These are phyloP conservation scores for Nymphalis urticae DNA, from an alignment of 2,888 invertebrate species.

Conservation along the genomic window DNA sequence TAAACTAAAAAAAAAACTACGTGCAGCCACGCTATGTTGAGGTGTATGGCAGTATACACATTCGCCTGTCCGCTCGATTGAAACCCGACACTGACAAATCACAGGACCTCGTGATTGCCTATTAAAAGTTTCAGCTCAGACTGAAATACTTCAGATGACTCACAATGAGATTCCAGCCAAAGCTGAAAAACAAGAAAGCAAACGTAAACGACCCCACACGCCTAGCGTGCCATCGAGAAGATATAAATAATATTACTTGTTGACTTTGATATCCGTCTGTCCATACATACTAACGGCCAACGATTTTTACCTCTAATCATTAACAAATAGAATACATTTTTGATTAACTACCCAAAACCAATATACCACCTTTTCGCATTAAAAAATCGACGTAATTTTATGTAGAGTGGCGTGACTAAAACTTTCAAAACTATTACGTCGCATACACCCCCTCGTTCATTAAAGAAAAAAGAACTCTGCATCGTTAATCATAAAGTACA, in stretches of 20 bases:
- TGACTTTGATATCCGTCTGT: constrained; percentile 54
- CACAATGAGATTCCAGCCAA: constrained; percentile 47
- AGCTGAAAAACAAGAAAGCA: constrained; percentile 56
- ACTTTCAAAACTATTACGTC: constrained; percentile 58
- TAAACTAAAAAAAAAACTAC: not conserved
- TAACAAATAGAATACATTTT: constrained; percentile 25
- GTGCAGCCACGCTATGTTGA: not conserved
- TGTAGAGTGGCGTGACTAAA: constrained; percentile 72
- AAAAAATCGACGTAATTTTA: constrained; percentile 53
- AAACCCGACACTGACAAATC: constrained; percentile 18
- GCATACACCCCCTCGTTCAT: constrained; percentile 47
- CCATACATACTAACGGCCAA: constrained; percentile 39
- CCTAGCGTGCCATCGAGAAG: constrained; percentile 62
- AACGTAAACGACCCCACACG: constrained; percentile 73
- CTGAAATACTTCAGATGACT: constrained; percentile 35
- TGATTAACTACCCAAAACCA: not conserved
- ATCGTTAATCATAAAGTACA: constrained; percentile 53
- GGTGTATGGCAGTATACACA: not conserved
- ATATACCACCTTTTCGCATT: constrained; percentile 27
- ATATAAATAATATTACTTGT: constrained; percentile 69
- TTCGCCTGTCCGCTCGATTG: constrained; percentile 5
- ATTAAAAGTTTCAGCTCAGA: constrained; percentile 18
- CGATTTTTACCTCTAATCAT: constrained; percentile 45
- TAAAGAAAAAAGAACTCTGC: constrained; percentile 59
- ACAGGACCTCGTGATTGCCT: constrained; percentile 10